Evolutionary conservation across 2,113 vertebrate genomes (phyloP).

Genomic region (sheep (Ovis aries)): ARS-UI_Ramb_v3.0 NC_056055.1:205178001-205178500

Average conservation of each 20-base stretch:
- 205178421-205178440: background rate
- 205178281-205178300: background rate
- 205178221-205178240: background rate
- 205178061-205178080: slow-evolving; percentile 26
- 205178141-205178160: background rate
- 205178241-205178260: background rate
- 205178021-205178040: background rate
- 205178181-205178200: background rate
- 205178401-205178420: background rate
- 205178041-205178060: background rate
- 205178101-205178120: background rate
- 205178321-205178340: background rate
- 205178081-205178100: background rate
- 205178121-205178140: background rate
- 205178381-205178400: background rate
- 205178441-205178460: background rate
- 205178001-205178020: background rate
- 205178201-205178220: background rate
- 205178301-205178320: background rate
- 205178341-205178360: background rate
- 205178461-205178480: background rate
- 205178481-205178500: background rate
- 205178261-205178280: background rate
- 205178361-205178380: background rate
- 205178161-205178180: background rate